phyloP scores from a whole-genome alignment of 2,888 invertebrate species.

The Pimpla rufipes region DNA sequence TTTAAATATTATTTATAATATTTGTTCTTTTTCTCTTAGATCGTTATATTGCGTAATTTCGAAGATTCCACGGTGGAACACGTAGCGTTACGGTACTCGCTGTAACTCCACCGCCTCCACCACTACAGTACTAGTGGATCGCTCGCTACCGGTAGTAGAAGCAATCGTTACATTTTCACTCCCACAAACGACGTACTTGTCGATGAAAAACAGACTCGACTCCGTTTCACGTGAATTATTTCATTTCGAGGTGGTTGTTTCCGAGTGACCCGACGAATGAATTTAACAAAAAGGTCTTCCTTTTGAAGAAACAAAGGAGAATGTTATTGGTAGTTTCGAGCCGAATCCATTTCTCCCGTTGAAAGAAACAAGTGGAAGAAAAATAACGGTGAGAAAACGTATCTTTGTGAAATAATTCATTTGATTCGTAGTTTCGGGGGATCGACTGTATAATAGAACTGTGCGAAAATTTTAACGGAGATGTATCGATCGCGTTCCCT shows the following conservation, averaged over 20 bases:
- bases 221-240: too few species aligned
- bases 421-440: slow-evolving; percentile 33
- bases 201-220: slow-evolving; percentile 9
- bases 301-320: too few species aligned
- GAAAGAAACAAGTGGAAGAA: not conserved
- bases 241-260: not conserved
- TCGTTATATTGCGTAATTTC: slow-evolving; percentile 57
- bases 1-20: slow-evolving; percentile 14
- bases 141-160: slow-evolving; percentile 14
- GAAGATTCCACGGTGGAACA: slow-evolving; percentile 38
- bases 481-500: slow-evolving; percentile 46
- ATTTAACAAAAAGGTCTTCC: not conserved
- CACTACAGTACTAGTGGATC: slow-evolving; percentile 28
- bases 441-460: not conserved
- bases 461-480: slow-evolving; percentile 38
- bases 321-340: too few species aligned
- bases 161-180: slow-evolving; percentile 38
- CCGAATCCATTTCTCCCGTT: not conserved
- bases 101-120: slow-evolving; percentile 4
- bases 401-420: slow-evolving; percentile 26
- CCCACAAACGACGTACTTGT: slow-evolving; percentile 15
- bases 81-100: slow-evolving; percentile 33
- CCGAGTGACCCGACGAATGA: not conserved
- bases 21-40: slow-evolving; percentile 34
- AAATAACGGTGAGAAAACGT: slow-evolving; percentile 37